Evolutionary conservation across 2,113 vertebrate species (phyloP).

Genomic region (Hepsetus odoe): DNA sequence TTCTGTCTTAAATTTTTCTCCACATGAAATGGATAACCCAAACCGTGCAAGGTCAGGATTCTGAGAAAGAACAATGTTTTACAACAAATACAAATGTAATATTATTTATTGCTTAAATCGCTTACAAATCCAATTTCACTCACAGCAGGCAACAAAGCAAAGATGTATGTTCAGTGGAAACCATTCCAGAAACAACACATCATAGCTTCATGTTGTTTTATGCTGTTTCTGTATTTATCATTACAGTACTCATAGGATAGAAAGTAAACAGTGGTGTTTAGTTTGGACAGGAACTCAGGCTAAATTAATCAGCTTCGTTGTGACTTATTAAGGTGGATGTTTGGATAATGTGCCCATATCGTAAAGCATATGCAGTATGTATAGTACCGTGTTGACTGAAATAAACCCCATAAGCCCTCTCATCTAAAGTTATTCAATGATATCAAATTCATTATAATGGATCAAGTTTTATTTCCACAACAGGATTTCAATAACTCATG

Average conservation of each 20-base stretch:
- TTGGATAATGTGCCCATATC: neutral
- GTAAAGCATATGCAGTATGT: neutral
- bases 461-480: slow-evolving; percentile 15
- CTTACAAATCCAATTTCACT: neutral
- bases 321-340: neutral
- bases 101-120: neutral
- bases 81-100: neutral
- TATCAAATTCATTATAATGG: neutral
- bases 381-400: neutral
- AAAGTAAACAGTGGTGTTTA: neutral
- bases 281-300: neutral
- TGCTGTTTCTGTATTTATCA: neutral
- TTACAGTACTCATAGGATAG: neutral
- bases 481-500: slow-evolving; percentile 7
- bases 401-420: neutral
- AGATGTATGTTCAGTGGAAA: neutral
- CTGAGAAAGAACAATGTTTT: neutral
- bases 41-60: neutral
- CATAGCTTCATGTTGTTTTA: neutral
- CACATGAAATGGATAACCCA: neutral
- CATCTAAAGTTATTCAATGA: neutral
- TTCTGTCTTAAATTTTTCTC: slow-evolving; percentile 6
- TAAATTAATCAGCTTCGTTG: neutral
- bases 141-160: neutral
- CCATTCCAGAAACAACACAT: neutral